Evolutionary conservation across 1,140 invertebrate genomes (phyloP), one percentile per base, ranked within the genome.

Genomic region (Bombus vancouverensis): DNA sequence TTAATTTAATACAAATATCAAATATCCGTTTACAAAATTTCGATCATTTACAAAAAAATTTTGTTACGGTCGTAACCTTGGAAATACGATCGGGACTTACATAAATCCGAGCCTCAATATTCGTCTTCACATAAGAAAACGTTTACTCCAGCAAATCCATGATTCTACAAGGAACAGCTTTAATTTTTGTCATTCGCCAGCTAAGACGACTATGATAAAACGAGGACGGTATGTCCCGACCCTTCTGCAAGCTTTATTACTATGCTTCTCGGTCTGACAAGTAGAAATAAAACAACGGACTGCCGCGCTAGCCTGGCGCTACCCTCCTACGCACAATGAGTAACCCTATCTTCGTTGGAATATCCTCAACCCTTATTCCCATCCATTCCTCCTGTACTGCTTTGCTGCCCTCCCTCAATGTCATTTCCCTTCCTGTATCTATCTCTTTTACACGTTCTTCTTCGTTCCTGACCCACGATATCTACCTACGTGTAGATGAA

Each of bases 281-380:
- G 82, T 82, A 81, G 75, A 68, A 90, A 90, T 90, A 85, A 90
- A 90, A 90, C 86, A 90, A 90, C 85, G 66, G 70, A 71, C 57
- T 37, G 68, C 22, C 83, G 37, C 34, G 39, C 74, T 79, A 68
- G 74, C 75, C 65, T 57, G 75, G 47, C 59, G 80, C 85, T 89
- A 86, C 88, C 78, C 86, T 87, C 88, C 88, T 83, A 85, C 88
- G 88, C 88, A 90, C 89, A 90, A 90, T 90, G 78, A 82, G 89
- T 90, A 90, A 90, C 85, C 85, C 88, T 90, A 90, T 90, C 88
- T 87, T 90, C 70, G 39, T 25, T 85, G 88, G 44, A 85, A 89
- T 68, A 90, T 87, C 79, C 89, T 85, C 68, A 68, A 80, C 62
- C 78, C 79, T 73, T 32, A 22, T 37, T 65, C 76, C 71, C 62